Conservation (phyloP, 2,888 invertebrate genomes). For the Sarcophaga subvicina region DNA sequence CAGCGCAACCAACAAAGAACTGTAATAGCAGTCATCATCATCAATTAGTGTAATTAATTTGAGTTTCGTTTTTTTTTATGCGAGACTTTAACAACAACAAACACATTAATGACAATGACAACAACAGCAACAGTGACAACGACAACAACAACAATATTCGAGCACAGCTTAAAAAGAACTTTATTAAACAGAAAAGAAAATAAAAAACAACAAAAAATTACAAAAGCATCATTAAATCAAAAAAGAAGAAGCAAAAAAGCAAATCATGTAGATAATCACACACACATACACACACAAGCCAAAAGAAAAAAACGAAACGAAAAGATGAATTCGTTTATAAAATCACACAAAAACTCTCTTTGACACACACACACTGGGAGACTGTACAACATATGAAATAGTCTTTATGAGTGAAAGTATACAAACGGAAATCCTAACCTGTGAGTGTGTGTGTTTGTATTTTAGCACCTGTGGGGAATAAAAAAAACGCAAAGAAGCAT, state of each 20-base stretch:
- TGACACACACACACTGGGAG: too few species aligned
- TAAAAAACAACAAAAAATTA: not conserved
- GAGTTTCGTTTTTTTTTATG: conserved; percentile 57
- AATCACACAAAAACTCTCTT: too few species aligned
- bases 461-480: not conserved
- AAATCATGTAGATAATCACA: not conserved
- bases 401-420: too few species aligned
- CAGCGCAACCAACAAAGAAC: not conserved
- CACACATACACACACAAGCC: not conserved
- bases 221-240: too few species aligned
- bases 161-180: not conserved
- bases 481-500: too few species aligned
- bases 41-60: conserved; percentile 78
- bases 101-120: not conserved
- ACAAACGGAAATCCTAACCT: not conserved
- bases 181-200: not conserved
- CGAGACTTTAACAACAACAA: not conserved
- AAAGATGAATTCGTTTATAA: too few species aligned
- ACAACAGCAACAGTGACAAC: too few species aligned
- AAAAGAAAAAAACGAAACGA: too few species aligned
- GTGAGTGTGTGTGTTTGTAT: not conserved
- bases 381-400: too few species aligned
- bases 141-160: not conserved
- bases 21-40: conserved; percentile 22
- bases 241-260: not conserved